Conservation (phyloP, 2,797 vertebrate species). For the Chanos chanos region DNA sequence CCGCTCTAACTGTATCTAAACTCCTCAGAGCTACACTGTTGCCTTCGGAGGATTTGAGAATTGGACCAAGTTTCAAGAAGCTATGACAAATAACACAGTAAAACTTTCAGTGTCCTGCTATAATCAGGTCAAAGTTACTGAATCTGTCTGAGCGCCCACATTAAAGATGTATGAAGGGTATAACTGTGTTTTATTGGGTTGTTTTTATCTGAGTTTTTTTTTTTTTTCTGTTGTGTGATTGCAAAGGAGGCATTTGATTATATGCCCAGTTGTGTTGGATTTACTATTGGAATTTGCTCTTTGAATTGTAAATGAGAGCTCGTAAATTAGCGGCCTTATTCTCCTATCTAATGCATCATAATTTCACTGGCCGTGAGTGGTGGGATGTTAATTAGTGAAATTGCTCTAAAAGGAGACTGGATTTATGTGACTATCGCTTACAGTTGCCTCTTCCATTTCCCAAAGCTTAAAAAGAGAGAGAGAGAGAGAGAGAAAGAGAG, state of each 20-base stretch:
- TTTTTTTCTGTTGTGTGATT: conserved; percentile 65
- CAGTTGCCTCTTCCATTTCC: conserved; percentile 8
- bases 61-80: too few relatives aligned
- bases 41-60: too few relatives aligned
- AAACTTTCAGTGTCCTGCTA: conserved; percentile 35
- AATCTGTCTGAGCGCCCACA: conserved; percentile 32
- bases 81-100: conserved; percentile 33
- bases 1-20: too few relatives aligned
- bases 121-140: conserved; percentile 40
- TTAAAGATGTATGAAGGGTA: conserved; percentile 35
- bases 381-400: conserved; percentile 89
- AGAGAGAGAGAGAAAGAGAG: not conserved
- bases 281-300: conserved; percentile 81
- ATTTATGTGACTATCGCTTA: conserved; percentile 70
- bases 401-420: conserved; percentile 76
- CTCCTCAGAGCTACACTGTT: too few relatives aligned
- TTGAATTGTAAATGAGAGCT: conserved; percentile 91
- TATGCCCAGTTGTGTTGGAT: conserved; percentile 78
- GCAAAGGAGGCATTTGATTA: conserved; percentile 72
- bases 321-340: conserved; percentile 85
- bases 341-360: conserved; percentile 77
- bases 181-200: conserved; percentile 51
- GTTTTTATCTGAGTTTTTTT: conserved; percentile 43
- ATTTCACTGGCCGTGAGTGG: conserved; percentile 78
- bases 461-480: conserved; percentile 11